Evolutionary conservation across 2,888 invertebrate genomes (phyloP).

Genomic region (Apantesis nais): DNA sequence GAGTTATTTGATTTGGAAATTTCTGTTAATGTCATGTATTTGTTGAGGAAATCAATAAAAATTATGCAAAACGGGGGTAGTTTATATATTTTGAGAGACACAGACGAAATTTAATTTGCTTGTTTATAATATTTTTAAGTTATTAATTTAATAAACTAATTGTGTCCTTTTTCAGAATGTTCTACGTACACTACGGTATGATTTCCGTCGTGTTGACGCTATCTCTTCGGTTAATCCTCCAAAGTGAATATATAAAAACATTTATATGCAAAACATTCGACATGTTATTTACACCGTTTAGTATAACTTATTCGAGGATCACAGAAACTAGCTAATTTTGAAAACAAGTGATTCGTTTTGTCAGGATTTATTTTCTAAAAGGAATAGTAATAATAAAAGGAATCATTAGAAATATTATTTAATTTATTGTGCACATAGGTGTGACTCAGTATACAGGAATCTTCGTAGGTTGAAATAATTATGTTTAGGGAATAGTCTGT

Average conservation of each 20-base stretch:
- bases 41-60: too few species aligned
- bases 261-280: constrained; percentile 61
- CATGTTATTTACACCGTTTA: constrained; percentile 55
- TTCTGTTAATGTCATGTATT: too few species aligned
- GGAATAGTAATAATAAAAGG: too few species aligned
- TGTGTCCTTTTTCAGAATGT: constrained; percentile 64
- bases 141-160: neutral
- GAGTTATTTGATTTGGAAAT: too few species aligned
- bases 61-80: too few species aligned
- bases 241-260: constrained; percentile 56
- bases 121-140: too few species aligned
- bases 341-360: neutral
- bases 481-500: too few species aligned
- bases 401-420: neutral
- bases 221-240: constrained; percentile 61
- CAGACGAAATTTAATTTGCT: too few species aligned
- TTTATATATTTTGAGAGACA: too few species aligned
- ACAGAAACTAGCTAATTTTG: constrained; percentile 22
- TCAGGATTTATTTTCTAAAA: neutral
- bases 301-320: constrained; percentile 47
- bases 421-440: neutral
- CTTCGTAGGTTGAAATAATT: too few species aligned
- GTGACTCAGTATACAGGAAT: too few species aligned
- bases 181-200: constrained; percentile 64
- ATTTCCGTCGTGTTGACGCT: constrained; percentile 56